Conservation (phyloP, 1,140 invertebrate species). For the Chymomyza costata region DNA sequence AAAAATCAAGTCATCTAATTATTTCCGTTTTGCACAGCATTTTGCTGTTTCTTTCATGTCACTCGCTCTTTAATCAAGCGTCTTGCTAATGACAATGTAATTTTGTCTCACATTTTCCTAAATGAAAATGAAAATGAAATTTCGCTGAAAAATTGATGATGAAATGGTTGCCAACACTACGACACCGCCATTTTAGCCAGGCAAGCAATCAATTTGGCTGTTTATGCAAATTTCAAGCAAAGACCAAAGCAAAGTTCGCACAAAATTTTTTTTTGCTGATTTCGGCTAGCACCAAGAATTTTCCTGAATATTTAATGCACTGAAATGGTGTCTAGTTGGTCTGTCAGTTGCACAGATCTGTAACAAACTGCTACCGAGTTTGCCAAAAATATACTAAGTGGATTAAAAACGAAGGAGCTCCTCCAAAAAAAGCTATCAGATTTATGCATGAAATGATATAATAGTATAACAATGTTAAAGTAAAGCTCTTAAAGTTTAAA, state of each 20-base stretch:
- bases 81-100: constrained; percentile 20
- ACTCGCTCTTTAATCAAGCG: constrained; percentile 4
- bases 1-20: constrained; percentile 52
- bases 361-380: no score
- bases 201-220: constrained; percentile 34
- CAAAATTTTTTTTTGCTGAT: no score
- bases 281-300: no score
- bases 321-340: no score
- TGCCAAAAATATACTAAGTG: no score
- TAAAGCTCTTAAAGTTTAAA: no score
- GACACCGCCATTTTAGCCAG: constrained; percentile 17
- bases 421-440: no score
- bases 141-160: neutral
- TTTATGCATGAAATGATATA: no score
- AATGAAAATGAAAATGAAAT: constrained; percentile 19
- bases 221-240: constrained; percentile 40
- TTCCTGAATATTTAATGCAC: constrained; percentile 17
- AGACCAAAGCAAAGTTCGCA: neutral
- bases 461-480: no score
- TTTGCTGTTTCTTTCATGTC: constrained; percentile 6
- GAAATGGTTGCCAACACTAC: constrained; percentile 2
- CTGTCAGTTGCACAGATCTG: no score
- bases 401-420: no score
- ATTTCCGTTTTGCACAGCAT: constrained; percentile 40
- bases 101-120: neutral